Conservation (phyloP, 64 coral and sea anemone species). For the Pocillopora damicornis region DNA sequence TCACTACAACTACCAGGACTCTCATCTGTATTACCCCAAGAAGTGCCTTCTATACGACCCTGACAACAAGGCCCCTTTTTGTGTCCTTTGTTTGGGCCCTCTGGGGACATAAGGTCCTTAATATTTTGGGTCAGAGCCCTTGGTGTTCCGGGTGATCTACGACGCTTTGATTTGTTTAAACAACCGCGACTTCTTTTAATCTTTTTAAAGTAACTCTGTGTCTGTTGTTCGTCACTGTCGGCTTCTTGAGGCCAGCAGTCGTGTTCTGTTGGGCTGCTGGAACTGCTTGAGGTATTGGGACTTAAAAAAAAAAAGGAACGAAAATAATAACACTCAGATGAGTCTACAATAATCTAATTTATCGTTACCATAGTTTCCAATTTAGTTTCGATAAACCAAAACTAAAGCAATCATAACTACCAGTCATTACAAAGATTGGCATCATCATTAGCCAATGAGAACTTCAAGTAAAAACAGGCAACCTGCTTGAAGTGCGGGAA, state of each 20-base stretch:
- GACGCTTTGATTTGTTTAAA: constrained; percentile 69
- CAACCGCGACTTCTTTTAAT: constrained; percentile 67
- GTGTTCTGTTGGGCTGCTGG: constrained; percentile 68
- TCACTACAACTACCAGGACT: constrained; percentile 59
- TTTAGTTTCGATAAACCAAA: too few relatives aligned
- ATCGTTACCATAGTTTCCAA: too few relatives aligned
- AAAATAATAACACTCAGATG: background rate
- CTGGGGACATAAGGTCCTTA: constrained; percentile 14
- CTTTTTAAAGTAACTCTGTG: constrained; percentile 12
- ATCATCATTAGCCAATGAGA: too few relatives aligned
- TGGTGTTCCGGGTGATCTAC: constrained; percentile 58
- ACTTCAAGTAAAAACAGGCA: too few relatives aligned
- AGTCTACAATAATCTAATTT: background rate
- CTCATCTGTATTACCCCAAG: constrained; percentile 24
- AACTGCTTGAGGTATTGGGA: constrained; percentile 85
- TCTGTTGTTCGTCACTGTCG: constrained; percentile 59
- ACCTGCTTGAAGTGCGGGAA: too few relatives aligned
- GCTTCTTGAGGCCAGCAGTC: constrained; percentile 33
- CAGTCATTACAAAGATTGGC: too few relatives aligned
- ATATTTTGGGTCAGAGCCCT: constrained; percentile 21
- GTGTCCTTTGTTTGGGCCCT: background rate
- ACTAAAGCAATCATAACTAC: too few relatives aligned
- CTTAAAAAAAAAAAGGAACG: constrained; percentile 25
- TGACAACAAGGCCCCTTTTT: background rate
- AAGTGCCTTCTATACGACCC: constrained; percentile 11